A percentile compares a stretch with the other conserved stretches of the same genome.
Evolutionary conservation across 2,888 invertebrate genomes (phyloP).

Genomic region (Helleia helle): DNA sequence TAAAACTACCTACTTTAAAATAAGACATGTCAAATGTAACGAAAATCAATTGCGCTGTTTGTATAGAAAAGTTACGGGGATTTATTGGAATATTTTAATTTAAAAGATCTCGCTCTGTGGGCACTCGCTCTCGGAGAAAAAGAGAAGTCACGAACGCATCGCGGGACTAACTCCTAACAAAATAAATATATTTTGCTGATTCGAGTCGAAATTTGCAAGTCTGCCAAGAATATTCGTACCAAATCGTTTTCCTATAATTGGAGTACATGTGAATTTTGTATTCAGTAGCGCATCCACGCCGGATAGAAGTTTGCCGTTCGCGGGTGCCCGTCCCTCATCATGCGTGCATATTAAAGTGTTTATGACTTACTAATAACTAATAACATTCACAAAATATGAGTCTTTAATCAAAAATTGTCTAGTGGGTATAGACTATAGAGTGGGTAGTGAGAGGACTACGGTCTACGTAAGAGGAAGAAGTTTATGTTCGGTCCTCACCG

Average conservation of each 20-base stretch:
- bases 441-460: no score
- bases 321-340: conserved; percentile 60
- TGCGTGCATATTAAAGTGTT: conserved; percentile 69
- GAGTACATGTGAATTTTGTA: conserved; percentile 74
- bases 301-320: conserved; percentile 66
- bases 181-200: conserved; percentile 73
- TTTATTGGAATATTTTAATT: conserved; percentile 14
- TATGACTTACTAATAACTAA: no score
- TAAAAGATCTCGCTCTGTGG: conserved; percentile 27
- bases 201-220: conserved; percentile 70
- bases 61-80: neutral
- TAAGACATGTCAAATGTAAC: no score
- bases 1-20: no score
- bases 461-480: no score
- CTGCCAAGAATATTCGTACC: conserved; percentile 73
- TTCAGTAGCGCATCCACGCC: conserved; percentile 69
- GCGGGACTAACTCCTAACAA: conserved; percentile 54
- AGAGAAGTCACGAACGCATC: conserved; percentile 50
- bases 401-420: no score
- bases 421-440: no score
- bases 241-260: conserved; percentile 75
- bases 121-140: conserved; percentile 40
- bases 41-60: neutral
- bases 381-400: no score
- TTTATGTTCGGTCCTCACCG: no score